Evolutionary conservation across 2,113 vertebrate species (phyloP).

Genomic region (Phyllopteryx taeniolatus): DNA sequence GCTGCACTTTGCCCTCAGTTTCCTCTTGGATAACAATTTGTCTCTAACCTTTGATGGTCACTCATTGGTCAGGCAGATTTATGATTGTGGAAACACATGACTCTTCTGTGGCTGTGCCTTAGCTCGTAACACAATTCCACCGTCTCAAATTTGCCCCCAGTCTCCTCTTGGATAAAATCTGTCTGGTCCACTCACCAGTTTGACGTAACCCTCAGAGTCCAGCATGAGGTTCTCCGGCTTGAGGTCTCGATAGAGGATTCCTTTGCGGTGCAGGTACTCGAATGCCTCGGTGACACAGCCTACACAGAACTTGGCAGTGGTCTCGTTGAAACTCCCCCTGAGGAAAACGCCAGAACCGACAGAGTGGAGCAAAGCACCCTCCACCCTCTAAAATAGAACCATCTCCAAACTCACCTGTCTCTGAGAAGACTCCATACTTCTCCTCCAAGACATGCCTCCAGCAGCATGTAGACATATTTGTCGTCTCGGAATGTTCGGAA

Average conservation of each 20-base stretch:
- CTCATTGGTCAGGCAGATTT: too few species aligned
- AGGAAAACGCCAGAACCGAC: neutral
- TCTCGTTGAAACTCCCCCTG: conserved; percentile 96
- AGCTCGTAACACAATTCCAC: neutral
- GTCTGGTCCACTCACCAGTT: conserved; percentile 76
- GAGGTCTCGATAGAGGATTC: conserved; percentile 99
- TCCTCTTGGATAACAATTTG: too few species aligned
- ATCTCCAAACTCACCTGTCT: conserved; percentile 81
- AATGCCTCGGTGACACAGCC: conserved; percentile 97
- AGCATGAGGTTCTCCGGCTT: conserved; percentile 99
- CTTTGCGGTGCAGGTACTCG: conserved; percentile 99
- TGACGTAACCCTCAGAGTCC: conserved; percentile 96
- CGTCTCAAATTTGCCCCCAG: neutral
- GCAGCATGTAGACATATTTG: conserved; percentile 99
- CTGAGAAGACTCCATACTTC: conserved; percentile 99
- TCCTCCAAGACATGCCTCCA: conserved; percentile 97
- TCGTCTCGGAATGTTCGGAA: conserved; percentile 98
- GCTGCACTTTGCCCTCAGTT: neutral
- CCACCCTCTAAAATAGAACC: neutral
- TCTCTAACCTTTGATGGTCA: too few species aligned
- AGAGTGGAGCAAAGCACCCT: neutral
- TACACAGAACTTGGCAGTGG: conserved; percentile 96
- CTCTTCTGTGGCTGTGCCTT: conserved; percentile 28
- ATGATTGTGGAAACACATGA: neutral
- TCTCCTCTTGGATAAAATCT: too few species aligned